Evolutionary conservation across 1,140 invertebrate genomes (phyloP).

Genomic region (Maniola jurtina): DNA sequence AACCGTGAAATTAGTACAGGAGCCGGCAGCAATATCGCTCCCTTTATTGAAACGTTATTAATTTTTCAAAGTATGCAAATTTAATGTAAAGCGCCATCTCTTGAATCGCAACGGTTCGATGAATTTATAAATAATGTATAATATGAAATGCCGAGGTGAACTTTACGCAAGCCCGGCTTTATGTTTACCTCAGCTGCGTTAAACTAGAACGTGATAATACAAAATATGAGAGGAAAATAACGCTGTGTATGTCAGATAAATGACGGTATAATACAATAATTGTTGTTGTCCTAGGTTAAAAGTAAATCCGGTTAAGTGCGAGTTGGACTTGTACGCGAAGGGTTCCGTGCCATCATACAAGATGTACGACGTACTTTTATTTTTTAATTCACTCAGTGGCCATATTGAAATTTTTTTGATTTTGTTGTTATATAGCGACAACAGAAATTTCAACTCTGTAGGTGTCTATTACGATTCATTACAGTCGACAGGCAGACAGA

Average conservation of each 20-base stretch:
- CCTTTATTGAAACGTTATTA: constrained; percentile 16
- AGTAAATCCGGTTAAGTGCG: too few species aligned
- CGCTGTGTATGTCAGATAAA: not conserved
- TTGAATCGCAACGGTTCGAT: constrained; percentile 7
- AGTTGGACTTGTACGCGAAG: too few species aligned
- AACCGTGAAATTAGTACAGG: constrained; percentile 15
- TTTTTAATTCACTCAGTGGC: too few species aligned
- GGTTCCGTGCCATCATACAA: too few species aligned
- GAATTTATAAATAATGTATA: constrained; percentile 23
- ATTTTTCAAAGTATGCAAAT: constrained; percentile 24
- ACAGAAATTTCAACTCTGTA: too few species aligned
- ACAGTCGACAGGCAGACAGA: too few species aligned
- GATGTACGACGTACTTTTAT: too few species aligned
- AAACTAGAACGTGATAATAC: not conserved
- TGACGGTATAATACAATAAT: too few species aligned
- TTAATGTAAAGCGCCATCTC: constrained; percentile 21
- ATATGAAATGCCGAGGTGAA: not conserved
- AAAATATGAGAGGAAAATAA: not conserved
- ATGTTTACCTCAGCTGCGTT: not conserved
- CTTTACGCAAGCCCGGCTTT: not conserved
- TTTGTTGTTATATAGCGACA: too few species aligned
- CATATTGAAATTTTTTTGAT: too few species aligned
- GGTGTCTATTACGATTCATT: too few species aligned
- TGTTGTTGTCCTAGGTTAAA: too few species aligned
- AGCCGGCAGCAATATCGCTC: not conserved